A percentile compares a stretch with the other conserved stretches of the same genome.
Evolutionary conservation across 2,888 invertebrate species (phyloP).

Genomic region (Trichopria drosophilae): DNA sequence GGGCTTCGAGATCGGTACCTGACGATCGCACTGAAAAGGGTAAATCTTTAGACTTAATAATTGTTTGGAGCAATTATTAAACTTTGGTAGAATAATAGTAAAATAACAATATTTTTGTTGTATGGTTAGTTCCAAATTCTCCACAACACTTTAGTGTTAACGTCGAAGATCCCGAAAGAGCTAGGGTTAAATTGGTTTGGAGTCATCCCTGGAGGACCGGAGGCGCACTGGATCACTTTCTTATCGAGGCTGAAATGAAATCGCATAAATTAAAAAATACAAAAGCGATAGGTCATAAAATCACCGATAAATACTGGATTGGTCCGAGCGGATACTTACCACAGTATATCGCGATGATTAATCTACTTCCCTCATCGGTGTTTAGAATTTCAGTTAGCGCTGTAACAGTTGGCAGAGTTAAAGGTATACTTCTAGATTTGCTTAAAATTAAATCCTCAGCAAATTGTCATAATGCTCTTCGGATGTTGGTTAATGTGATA

Average conservation of each 20-base stretch:
- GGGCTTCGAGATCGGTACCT: too few relatives aligned
- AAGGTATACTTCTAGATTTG: too few relatives aligned
- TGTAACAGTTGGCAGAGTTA: slow-evolving; percentile 20
- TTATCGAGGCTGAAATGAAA: slow-evolving; percentile 17
- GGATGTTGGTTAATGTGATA: too few relatives aligned
- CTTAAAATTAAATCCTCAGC: too few relatives aligned
- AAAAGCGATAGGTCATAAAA: too few relatives aligned
- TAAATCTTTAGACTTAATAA: too few relatives aligned
- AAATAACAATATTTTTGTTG: too few relatives aligned
- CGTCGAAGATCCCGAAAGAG: slow-evolving; percentile 1
- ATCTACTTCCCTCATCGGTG: slow-evolving; percentile 35
- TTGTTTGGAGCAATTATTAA: too few relatives aligned
- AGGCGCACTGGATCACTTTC: slow-evolving; percentile 30
- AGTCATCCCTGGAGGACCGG: slow-evolving; percentile 38
- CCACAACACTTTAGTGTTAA: slow-evolving; percentile 21
- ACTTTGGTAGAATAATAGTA: too few relatives aligned
- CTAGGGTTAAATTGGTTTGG: slow-evolving; percentile 34
- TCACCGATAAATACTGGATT: background rate
- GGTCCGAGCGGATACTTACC: slow-evolving; percentile 15
- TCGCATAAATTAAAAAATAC: slow-evolving; percentile 21
- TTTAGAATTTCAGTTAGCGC: slow-evolving; percentile 34
- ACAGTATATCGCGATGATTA: slow-evolving; percentile 27
- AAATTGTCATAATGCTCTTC: too few relatives aligned
- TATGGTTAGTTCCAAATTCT: slow-evolving; percentile 21
- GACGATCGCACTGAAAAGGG: too few relatives aligned